phyloP scores from a whole-genome alignment of 2,113 vertebrate genomes.

The Nibea albiflora region DNA sequence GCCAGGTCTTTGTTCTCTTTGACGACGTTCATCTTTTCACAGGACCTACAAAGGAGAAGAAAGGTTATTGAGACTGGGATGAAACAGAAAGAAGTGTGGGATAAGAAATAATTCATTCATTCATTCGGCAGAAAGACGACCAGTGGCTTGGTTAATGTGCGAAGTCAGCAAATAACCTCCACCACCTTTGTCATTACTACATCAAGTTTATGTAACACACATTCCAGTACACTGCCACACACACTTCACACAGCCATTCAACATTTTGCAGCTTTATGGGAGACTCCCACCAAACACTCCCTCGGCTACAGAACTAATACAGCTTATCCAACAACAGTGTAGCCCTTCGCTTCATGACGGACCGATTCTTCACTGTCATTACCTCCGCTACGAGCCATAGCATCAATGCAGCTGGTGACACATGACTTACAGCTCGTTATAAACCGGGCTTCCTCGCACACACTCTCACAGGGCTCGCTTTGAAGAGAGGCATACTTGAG shows the following conservation, averaged over 20 bases:
- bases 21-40: conserved; percentile 97
- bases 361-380: conserved; percentile 31
- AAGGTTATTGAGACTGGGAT: not conserved
- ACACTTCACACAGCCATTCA: conserved; percentile 66
- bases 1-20: conserved; percentile 99
- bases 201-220: conserved; percentile 36
- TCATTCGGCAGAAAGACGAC: not conserved
- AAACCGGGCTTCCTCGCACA: not conserved
- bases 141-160: not conserved
- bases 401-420: not conserved
- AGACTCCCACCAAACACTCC: conserved; percentile 28
- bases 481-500: not conserved
- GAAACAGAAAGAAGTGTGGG: not conserved
- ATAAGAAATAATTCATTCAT: not conserved
- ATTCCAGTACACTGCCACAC: conserved; percentile 25
- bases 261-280: conserved; percentile 59
- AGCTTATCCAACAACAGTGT: conserved; percentile 26
- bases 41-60: conserved; percentile 83
- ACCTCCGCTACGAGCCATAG: not conserved
- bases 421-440: conserved; percentile 1
- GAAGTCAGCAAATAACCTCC: conserved; percentile 11
- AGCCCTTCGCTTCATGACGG: not conserved
- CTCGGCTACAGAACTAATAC: conserved; percentile 18
- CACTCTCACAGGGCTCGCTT: not conserved
- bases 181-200: conserved; percentile 8